Evolutionary conservation across 2,113 vertebrate species (phyloP).

Genomic region (Chionis minor): DNA sequence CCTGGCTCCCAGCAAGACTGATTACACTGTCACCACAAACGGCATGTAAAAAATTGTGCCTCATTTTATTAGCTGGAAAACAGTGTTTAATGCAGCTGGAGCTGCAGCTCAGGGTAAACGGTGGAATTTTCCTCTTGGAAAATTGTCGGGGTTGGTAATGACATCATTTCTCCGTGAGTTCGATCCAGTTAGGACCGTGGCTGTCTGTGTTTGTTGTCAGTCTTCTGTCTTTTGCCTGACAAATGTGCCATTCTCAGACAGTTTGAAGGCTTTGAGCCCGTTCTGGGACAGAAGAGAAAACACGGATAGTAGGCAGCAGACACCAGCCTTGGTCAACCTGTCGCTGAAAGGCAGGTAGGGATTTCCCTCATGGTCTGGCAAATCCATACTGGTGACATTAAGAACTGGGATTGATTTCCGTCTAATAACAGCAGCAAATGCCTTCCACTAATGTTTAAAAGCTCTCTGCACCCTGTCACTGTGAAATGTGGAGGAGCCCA

Average conservation of each 20-base stretch:
- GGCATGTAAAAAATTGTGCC: constrained; percentile 42
- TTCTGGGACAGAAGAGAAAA: background rate
- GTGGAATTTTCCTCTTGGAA: constrained; percentile 51
- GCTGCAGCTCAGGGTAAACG: constrained; percentile 3
- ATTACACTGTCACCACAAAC: constrained; percentile 49
- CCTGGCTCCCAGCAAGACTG: constrained; percentile 10
- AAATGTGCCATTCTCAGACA: background rate
- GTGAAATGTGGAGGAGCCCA: background rate
- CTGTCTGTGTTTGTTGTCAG: background rate
- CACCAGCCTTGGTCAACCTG: background rate
- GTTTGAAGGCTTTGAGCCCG: background rate
- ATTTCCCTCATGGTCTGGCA: background rate
- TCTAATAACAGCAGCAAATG: background rate
- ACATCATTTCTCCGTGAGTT: constrained; percentile 25
- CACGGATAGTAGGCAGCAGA: background rate
- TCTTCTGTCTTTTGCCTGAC: background rate
- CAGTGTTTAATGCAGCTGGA: constrained; percentile 48
- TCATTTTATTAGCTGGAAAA: constrained; percentile 47
- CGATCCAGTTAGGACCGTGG: background rate
- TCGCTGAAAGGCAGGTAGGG: background rate
- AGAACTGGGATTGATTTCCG: background rate
- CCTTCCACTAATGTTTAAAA: background rate
- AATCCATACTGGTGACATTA: background rate
- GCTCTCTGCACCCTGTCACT: background rate
- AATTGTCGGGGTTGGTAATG: background rate